A percentile compares a stretch with the other conserved stretches of the same genome.
phyloP scores from a whole-genome alignment of 2,113 vertebrate genomes.

The Clarias gariepinus region DNA sequence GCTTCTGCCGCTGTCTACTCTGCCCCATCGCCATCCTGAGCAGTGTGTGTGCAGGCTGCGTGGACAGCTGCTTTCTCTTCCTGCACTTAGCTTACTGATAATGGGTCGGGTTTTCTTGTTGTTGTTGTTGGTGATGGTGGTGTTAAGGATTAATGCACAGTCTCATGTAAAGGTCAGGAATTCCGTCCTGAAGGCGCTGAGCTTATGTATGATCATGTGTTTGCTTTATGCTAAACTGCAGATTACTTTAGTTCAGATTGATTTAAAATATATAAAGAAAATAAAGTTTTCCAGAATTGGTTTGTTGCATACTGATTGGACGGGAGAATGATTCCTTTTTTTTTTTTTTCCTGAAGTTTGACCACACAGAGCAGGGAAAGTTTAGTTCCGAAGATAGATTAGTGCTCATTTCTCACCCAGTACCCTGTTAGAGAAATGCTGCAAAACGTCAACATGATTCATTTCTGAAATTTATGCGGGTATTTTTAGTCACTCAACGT shows the following conservation, averaged over 20 bases:
- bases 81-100: slow-evolving; percentile 47
- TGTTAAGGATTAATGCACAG: slow-evolving; percentile 44
- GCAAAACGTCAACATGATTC: background rate
- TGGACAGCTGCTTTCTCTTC: slow-evolving; percentile 25
- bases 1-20: slow-evolving; percentile 8
- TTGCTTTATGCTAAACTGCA: background rate
- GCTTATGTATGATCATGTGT: slow-evolving; percentile 15
- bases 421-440: background rate
- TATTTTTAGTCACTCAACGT: background rate
- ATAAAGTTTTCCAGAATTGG: background rate
- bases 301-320: background rate
- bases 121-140: slow-evolving; percentile 14
- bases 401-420: background rate
- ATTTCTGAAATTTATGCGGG: background rate
- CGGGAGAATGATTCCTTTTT: background rate
- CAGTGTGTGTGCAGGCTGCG: background rate
- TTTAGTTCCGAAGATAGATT: slow-evolving; percentile 9
- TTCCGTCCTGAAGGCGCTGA: slow-evolving; percentile 54
- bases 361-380: slow-evolving; percentile 57
- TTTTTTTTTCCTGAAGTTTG: slow-evolving; percentile 8
- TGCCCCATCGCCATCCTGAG: slow-evolving; percentile 18
- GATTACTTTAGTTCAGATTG: background rate
- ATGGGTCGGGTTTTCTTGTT: slow-evolving; percentile 48
- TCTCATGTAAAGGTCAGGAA: slow-evolving; percentile 65
- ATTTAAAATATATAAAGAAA: background rate